phyloP scores from a whole-genome alignment of 1,140 invertebrate genomes.

The Ganaspis sp. region DNA sequence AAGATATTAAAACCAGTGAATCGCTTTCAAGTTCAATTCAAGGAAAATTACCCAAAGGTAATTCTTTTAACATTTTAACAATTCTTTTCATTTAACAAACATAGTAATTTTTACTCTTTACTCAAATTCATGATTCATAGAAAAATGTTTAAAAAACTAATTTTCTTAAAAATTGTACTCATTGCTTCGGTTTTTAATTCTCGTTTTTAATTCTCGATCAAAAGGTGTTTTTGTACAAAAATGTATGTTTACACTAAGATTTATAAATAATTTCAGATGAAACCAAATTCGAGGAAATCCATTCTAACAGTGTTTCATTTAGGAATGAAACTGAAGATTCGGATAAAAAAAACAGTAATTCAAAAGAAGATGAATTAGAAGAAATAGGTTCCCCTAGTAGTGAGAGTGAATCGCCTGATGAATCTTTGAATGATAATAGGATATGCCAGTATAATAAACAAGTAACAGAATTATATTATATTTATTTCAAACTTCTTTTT shows the following conservation, averaged over 20 bases:
- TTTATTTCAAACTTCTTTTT: neutral
- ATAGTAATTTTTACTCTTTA: too few species aligned
- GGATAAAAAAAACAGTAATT: neutral
- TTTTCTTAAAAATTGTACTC: too few species aligned
- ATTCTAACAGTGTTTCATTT: conserved; percentile 64
- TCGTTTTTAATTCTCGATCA: too few species aligned
- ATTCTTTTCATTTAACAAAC: neutral
- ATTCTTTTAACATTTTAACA: neutral
- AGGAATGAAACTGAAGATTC: conserved; percentile 50
- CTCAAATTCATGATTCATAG: too few species aligned
- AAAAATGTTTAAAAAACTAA: too few species aligned
- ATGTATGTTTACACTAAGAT: neutral
- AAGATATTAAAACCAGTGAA: conserved; percentile 40
- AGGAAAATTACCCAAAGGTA: neutral
- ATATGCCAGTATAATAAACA: conserved; percentile 52
- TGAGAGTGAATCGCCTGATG: conserved; percentile 33
- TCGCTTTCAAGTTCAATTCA: conserved; percentile 11
- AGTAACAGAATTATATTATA: conserved; percentile 50
- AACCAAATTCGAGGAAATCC: conserved; percentile 31
- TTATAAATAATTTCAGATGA: neutral
- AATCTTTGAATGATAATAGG: conserved; percentile 47
- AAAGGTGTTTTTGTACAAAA: too few species aligned
- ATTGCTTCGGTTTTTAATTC: too few species aligned
- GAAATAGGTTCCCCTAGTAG: conserved; percentile 42
- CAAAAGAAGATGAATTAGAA: conserved; percentile 21